Conservation (phyloP, 2,797 vertebrate genomes). For the Dallia pectoralis region DNA sequence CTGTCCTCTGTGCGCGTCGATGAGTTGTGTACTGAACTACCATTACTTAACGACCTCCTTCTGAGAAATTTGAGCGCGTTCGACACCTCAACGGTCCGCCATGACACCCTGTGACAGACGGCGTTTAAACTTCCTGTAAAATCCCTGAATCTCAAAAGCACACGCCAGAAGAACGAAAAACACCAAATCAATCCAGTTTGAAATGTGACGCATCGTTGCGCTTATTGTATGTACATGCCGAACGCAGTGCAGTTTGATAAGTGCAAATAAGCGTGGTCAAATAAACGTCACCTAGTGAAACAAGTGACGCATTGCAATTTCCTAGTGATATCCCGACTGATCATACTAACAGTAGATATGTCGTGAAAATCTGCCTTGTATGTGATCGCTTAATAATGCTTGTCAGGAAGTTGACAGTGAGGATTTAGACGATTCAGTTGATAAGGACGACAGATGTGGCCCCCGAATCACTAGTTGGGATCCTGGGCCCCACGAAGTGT, state of each 20-base stretch:
- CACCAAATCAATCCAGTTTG: conserved; percentile 43
- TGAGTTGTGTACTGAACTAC: neutral
- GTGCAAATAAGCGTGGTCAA: conserved; percentile 21
- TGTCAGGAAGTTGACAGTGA: conserved; percentile 17
- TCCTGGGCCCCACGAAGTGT: neutral
- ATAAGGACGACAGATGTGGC: neutral
- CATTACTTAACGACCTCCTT: neutral
- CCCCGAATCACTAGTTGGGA: too few relatives aligned
- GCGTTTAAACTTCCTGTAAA: conserved; percentile 33
- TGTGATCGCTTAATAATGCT: conserved; percentile 37
- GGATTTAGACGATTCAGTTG: neutral
- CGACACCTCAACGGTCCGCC: conserved; percentile 23
- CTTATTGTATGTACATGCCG: conserved; percentile 64
- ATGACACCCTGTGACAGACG: conserved; percentile 33
- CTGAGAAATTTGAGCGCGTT: neutral
- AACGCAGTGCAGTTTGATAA: conserved; percentile 56
- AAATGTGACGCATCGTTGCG: conserved; percentile 43
- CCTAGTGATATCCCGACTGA: conserved; percentile 49
- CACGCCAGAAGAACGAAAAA: conserved; percentile 48
- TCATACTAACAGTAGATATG: conserved; percentile 10
- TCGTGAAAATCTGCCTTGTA: conserved; percentile 29
- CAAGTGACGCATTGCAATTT: conserved; percentile 41
- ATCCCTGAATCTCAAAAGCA: conserved; percentile 73
- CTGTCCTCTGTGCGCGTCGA: neutral
- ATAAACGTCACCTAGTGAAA: conserved; percentile 45